phyloP scores from a whole-genome alignment of 2,888 invertebrate species.

The Tyria jacobaeae region DNA sequence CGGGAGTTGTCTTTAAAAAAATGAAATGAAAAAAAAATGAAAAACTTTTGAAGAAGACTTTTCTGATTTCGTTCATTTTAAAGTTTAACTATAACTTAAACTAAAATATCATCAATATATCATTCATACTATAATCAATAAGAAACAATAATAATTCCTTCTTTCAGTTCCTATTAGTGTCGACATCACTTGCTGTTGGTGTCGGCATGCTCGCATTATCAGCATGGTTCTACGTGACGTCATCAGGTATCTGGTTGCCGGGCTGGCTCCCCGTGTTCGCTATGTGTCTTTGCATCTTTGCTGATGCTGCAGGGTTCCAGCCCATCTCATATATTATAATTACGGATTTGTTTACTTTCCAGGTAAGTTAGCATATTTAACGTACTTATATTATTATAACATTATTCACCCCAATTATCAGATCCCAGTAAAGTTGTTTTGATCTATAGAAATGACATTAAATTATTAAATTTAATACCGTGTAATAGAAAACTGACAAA shows the following conservation, averaged over 20 bases:
- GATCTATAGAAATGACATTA: no score
- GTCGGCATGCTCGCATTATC: conserved; percentile 73
- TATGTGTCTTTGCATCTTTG: conserved; percentile 79
- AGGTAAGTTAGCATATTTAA: conserved; percentile 59
- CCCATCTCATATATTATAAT: conserved; percentile 82
- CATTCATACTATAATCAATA: no score
- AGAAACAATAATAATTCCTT: not conserved
- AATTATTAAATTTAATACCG: no score
- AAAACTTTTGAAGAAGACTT: no score
- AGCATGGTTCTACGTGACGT: conserved; percentile 78
- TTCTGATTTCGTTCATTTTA: no score
- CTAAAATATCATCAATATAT: no score
- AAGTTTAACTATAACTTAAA: no score
- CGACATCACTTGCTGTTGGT: conserved; percentile 74
- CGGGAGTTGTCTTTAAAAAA: no score
- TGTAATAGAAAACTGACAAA: no score
- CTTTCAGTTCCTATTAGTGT: conserved; percentile 73
- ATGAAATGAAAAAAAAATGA: no score
- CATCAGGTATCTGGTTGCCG: conserved; percentile 69
- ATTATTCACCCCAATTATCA: no score
- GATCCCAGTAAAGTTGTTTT: no score
- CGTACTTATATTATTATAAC: not conserved
- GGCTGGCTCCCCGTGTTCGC: conserved; percentile 80
- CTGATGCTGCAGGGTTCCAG: conserved; percentile 81
- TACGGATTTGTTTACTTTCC: conserved; percentile 79